Base-by-base conservation (phyloP, 2,888 invertebrate genomes). In the Aleiodes alternator region DNA sequence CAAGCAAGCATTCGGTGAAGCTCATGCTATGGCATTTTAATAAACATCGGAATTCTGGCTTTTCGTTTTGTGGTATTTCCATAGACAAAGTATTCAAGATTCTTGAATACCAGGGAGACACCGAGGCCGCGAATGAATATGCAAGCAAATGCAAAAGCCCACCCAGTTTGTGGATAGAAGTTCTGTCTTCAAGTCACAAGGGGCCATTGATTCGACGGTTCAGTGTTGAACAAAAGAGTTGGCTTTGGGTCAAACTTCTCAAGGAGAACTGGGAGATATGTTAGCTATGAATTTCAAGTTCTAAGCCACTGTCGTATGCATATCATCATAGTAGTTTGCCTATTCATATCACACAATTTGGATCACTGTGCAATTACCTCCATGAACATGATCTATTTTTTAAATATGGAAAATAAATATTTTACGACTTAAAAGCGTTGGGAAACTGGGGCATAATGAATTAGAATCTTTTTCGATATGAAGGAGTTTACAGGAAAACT, bases 131-230 rank as follows among this genome's bases (percentile, higher is more conserved):
- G 79, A 82, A 84, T 86, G 84, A 84, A 86, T 85, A 85, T 86
- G 84, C 85, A 86, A 75, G 80, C 77, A 81, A 80, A 85, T 86
- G 85, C 84, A 84, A 85, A 34, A 85, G 81, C 82, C 73, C 53
- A 68, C 59, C 59, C 51, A 43, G 43, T 43, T 43, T 43, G 43
- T 31, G 56, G 69, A 80, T 56, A 73, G 76, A 81, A 84, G 84
- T 83, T 80, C 43, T 43, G 80, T 80, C 80, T 34, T 81, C 81
- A 48, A 57, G 78, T 75, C 69, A 38, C 23, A 48, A 56, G 43
- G 51, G 5, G 53, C 34, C 69, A 64, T 72, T 72, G 64, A 72
- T 66, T 66, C 51, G 7, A 50, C 53, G 14, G 61, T 61, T 55
- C 16, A 23, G 70, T 70, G 51, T 72, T 69, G 81, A 82, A 83